Base-by-base conservation (phyloP, 2,888 invertebrate species). In the Pseudanteris insignis region DNA sequence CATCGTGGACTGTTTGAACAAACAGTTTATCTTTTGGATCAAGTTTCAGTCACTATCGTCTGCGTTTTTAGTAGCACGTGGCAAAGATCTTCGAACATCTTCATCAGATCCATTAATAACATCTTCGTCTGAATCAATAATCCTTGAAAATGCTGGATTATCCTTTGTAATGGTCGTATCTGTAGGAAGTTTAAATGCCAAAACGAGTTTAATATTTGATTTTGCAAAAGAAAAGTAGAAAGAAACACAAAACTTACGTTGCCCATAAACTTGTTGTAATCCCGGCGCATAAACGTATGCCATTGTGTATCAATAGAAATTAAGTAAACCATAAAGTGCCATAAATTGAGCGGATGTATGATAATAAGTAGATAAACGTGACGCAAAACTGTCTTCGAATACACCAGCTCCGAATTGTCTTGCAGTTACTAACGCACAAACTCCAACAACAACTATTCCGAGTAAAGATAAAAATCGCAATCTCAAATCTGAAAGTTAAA, bases 141-240 rank as follows among this genome's bases (percentile, higher is more conserved):
- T 89, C 96, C 98, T 97, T 12, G 96, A 96, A 81, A 97, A 93
- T 7, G 96, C 92, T 36, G 97, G 96, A 83, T 97, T 96, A 83
- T 97, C 97, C 83, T 96, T 96, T 41, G 94, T 92, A 69, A 97
- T 92, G 38, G 91, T 87, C 38, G 92, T 87, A 81, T 96, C 96
- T 92, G 84, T 33, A n/a, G n/a, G n/a, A n/a, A n/a, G n/a, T n/a
- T n/a, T n/a, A n/a, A n/a, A n/a, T n/a, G n/a, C n/a, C n/a, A n/a
- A n/a, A n/a, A n/a, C n/a, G n/a, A n/a, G n/a, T n/a, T n/a, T n/a
- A n/a, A n/a, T n/a, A n/a, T n/a, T n/a, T n/a, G n/a, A n/a, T n/a
- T n/a, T n/a, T n/a, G n/a, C n/a, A n/a, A n/a, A n/a, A n/a, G n/a
- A n/a, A n/a, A n/a, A n/a, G n/a, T n/a, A n/a, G 6, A 18, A 18